These are phyloP conservation scores for Sebastes steindachneri DNA, from an alignment of 2,797 vertebrate species.

Conservation along the genomic window DNA sequence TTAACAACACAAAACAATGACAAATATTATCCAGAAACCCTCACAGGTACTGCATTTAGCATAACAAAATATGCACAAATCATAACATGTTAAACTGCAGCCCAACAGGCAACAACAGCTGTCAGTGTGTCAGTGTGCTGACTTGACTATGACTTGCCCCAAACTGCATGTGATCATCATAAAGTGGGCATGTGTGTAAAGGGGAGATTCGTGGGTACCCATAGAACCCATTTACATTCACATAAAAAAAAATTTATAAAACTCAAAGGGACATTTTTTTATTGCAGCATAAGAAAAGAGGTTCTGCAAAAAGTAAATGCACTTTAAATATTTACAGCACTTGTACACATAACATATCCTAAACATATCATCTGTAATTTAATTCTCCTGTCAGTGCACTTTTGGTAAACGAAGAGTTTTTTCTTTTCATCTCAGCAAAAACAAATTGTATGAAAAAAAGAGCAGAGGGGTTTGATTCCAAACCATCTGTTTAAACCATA, in stretches of 20 bases:
- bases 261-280: conserved; percentile 23
- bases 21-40: too few relatives aligned
- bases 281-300: neutral
- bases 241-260: neutral
- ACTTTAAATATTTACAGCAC: conserved; percentile 18
- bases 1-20: too few relatives aligned
- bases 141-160: too few relatives aligned
- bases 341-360: neutral
- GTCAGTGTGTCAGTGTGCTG: too few relatives aligned
- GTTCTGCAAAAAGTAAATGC: neutral
- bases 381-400: neutral
- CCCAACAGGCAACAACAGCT: too few relatives aligned
- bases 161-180: too few relatives aligned
- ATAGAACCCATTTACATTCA: too few relatives aligned
- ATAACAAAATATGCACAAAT: too few relatives aligned
- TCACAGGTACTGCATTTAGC: too few relatives aligned
- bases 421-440: neutral
- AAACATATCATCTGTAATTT: conserved; percentile 1
- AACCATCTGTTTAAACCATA: conserved; percentile 61
- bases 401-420: neutral
- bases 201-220: too few relatives aligned
- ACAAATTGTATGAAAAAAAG: neutral
- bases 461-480: conserved; percentile 19
- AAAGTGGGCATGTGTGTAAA: too few relatives aligned
- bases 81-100: too few relatives aligned